Percentiles rank a stretch among this genome's conserved stretches.
Conservation (phyloP, 2,113 vertebrate species). For the Ia io region DNA sequence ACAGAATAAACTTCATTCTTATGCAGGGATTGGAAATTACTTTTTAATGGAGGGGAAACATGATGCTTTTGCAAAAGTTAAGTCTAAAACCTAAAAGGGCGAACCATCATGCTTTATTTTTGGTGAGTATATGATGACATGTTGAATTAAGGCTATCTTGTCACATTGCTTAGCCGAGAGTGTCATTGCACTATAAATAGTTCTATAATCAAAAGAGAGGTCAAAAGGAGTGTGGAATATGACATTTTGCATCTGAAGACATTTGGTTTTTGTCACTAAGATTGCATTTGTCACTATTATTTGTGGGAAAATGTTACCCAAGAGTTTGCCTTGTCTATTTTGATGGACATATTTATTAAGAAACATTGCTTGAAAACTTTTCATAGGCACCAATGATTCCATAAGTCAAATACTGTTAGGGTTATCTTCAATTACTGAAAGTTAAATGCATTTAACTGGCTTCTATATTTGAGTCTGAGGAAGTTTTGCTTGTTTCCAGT, state of each 20-base stretch:
- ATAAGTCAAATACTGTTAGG: background rate
- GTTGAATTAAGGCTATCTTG: background rate
- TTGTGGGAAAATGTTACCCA: background rate
- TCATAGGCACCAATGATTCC: background rate
- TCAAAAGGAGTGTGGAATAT: background rate
- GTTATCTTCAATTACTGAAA: background rate
- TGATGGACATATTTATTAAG: constrained; percentile 23
- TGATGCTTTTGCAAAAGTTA: constrained; percentile 70
- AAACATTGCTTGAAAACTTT: constrained; percentile 20
- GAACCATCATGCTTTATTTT: background rate
- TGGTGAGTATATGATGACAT: background rate
- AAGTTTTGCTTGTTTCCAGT: background rate
- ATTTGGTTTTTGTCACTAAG: background rate
- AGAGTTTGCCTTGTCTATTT: background rate
- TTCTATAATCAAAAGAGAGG: background rate
- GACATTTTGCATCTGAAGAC: background rate
- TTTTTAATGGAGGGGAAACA: constrained; percentile 41
- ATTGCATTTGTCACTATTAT: background rate
- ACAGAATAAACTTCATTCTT: background rate
- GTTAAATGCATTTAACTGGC: background rate
- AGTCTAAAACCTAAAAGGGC: constrained; percentile 30
- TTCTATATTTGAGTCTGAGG: background rate
- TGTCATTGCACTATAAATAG: background rate
- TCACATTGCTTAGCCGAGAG: background rate
- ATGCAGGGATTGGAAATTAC: constrained; percentile 11